Evolutionary conservation across 2,888 invertebrate genomes (phyloP).

Genomic region (Thymelicus sylvestris): DNA sequence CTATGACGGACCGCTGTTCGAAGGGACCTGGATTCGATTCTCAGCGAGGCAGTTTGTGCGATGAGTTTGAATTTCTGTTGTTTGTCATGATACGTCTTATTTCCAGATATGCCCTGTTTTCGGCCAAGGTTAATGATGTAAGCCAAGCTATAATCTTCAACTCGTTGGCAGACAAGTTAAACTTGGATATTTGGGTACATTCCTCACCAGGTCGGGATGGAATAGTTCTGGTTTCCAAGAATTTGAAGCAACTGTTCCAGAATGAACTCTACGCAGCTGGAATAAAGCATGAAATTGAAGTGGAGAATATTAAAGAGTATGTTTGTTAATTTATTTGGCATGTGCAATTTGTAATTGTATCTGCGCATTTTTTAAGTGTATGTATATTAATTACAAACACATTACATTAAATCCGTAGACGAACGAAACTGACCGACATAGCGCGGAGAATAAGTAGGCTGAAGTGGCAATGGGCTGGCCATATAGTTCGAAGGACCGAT

Average conservation of each 20-base stretch:
- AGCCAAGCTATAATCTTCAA: neutral
- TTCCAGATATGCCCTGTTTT: neutral
- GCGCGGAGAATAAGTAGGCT: no score
- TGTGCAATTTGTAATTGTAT: no score
- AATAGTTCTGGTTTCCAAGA: slow-evolving; percentile 52
- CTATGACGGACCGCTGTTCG: no score
- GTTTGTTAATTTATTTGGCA: slow-evolving; percentile 36
- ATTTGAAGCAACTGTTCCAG: slow-evolving; percentile 51
- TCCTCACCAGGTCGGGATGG: slow-evolving; percentile 40
- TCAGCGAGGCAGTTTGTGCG: no score
- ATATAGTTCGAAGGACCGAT: no score
- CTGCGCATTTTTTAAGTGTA: no score
- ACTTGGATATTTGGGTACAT: neutral
- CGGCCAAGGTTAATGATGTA: neutral
- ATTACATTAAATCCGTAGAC: no score
- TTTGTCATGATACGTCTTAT: neutral
- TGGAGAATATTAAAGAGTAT: slow-evolving; percentile 65
- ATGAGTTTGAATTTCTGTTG: no score
- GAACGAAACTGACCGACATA: no score
- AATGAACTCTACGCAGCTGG: slow-evolving; percentile 51
- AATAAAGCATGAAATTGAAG: slow-evolving; percentile 51
- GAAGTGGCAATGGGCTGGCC: no score
- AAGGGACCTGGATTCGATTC: no score
- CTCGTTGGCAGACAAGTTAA: neutral
- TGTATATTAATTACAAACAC: no score